These are phyloP conservation scores for Lichenostomus cassidix DNA, from an alignment of 2,113 vertebrate species.

Conservation along the genomic window DNA sequence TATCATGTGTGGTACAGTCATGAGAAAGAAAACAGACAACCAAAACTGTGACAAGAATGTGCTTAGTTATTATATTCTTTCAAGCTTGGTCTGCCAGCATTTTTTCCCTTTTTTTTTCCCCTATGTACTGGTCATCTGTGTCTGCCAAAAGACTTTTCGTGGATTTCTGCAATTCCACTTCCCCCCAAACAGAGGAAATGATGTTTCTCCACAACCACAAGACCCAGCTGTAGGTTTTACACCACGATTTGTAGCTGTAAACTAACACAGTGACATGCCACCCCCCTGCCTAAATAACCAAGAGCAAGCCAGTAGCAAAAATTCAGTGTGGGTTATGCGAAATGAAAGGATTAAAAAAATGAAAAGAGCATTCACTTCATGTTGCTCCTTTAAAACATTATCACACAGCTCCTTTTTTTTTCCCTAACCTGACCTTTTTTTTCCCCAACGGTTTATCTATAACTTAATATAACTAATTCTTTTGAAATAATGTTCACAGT, in stretches of 20 bases:
- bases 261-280: not conserved
- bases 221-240: conserved; percentile 18
- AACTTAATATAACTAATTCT: conserved; percentile 86
- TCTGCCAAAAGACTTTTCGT: conserved; percentile 18
- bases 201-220: conserved; percentile 25
- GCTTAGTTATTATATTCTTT: conserved; percentile 30
- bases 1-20: not conserved
- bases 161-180: not conserved
- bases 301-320: not conserved
- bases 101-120: not conserved
- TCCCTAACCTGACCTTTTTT: conserved; percentile 73
- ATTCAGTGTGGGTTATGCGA: conserved; percentile 32
- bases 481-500: conserved; percentile 87
- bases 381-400: conserved; percentile 64
- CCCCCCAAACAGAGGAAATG: conserved; percentile 7
- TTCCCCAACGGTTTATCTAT: conserved; percentile 76
- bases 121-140: not conserved
- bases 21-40: not conserved
- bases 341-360: conserved; percentile 52
- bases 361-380: conserved; percentile 56
- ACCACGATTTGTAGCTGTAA: not conserved
- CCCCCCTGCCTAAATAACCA: not conserved
- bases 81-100: not conserved
- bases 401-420: conserved; percentile 33
- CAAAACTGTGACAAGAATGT: conserved; percentile 33